A percentile compares a stretch with the other conserved stretches of the same genome.
phyloP scores from a whole-genome alignment of 2,888 invertebrate genomes.

The Drosophila bunnanda region DNA sequence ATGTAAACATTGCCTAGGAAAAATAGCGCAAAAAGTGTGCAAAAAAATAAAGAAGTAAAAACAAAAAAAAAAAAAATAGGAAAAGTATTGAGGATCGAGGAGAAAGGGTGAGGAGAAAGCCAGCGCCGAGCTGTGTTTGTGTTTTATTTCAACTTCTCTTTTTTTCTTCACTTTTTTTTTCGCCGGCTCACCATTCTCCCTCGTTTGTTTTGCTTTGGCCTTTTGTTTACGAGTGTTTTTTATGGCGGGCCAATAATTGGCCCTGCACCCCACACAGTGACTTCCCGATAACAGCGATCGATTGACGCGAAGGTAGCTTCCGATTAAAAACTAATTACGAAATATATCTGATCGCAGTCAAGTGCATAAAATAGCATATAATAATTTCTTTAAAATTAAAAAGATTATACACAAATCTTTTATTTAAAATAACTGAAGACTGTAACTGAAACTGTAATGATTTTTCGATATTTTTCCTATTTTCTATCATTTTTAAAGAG shows the following conservation, averaged over 20 bases:
- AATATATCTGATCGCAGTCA: constrained; percentile 14
- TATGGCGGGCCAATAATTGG: constrained; percentile 47
- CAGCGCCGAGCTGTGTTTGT: constrained; percentile 21
- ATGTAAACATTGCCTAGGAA: constrained; percentile 48
- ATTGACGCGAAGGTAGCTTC: neutral
- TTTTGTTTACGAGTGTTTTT: constrained; percentile 39
- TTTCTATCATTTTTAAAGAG: neutral
- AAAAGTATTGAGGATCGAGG: constrained; percentile 18
- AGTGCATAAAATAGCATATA: neutral
- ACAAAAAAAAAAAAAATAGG: neutral
- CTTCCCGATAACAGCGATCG: constrained; percentile 1
- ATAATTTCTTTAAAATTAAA: neutral
- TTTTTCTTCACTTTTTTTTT: neutral
- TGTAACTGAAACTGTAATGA: too few species aligned
- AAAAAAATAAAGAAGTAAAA: constrained; percentile 3
- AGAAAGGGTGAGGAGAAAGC: constrained; percentile 25
- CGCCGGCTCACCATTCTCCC: constrained; percentile 25
- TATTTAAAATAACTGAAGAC: neutral
- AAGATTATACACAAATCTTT: neutral
- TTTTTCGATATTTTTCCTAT: neutral
- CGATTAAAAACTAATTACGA: constrained; percentile 8
- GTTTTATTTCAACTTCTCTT: constrained; percentile 15
- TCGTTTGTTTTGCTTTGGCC: constrained; percentile 37
- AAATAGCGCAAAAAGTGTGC: constrained; percentile 32
- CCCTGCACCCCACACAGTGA: constrained; percentile 22